Evolutionary conservation across 1,140 invertebrate species (phyloP), one percentile per base, ranked within the genome.

Genomic region (Hycleus cichorii): DNA sequence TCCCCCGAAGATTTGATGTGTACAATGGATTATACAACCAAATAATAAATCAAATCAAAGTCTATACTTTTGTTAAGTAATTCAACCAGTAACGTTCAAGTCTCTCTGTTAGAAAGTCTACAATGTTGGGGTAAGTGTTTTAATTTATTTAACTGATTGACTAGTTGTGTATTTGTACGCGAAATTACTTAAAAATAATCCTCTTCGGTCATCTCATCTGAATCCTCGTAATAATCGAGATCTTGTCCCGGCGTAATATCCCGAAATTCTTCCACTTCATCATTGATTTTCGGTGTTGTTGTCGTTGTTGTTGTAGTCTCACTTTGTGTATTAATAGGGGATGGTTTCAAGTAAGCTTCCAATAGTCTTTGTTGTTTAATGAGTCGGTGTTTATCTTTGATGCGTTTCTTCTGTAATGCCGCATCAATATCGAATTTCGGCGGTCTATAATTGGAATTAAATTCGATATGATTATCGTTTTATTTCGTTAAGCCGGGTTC

Each of bases 341-440:
- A 18, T 10, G 60, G 60, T 32, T 39, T 63, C 1, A 54, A 53
- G 24, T 55, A 65, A 5, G 56, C 68, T 47, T 69, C 57, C 5
- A 71, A 40, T 42, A 63, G 18, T 49, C 59, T 59, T 45, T 70
- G 60, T 47, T 69, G 64, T 46, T 63, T 54, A 9, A 66, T 9
- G 27, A 66, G 50, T 46, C 55, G 57, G 7, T 65, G 60, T 62
- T 63, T 68, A 38, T 64, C 57, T 63, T 68, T 68, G 12, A 64
- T 32, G 44, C 60, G 56, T 25, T 68, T 64, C 44, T 63, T 63
- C 24, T 69, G 53, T 9, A 72, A 55, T 2, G 63, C 64, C 9
- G 42, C 46, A 24, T 68, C 63, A 38, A 69, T 58, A 48, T 72
- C 70, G 53, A 70, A 69, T 54, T 69, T 67, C 7, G 69, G 64